These are phyloP conservation scores for Ictalurus furcatus DNA, from an alignment of 2,113 vertebrate species.

Conservation along the genomic window DNA sequence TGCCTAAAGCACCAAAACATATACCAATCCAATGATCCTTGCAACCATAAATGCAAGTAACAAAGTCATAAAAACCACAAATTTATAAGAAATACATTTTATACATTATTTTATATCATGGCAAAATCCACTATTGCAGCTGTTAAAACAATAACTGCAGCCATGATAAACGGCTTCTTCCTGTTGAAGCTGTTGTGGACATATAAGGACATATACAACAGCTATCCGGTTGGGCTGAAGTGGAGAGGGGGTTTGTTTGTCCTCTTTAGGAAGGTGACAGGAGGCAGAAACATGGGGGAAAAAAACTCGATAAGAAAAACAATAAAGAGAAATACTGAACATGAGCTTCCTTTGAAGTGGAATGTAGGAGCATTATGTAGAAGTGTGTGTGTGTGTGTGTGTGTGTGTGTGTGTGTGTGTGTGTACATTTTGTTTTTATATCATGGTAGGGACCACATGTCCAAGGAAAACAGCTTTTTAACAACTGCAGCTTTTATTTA, in stretches of 20 bases:
- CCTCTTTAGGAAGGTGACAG: constrained; percentile 51
- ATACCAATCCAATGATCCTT: neutral
- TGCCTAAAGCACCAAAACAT: neutral
- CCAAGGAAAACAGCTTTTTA: neutral
- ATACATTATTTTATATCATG: constrained; percentile 52
- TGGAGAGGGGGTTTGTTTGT: constrained; percentile 63
- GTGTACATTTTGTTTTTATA: neutral
- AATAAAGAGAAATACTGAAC: constrained; percentile 52
- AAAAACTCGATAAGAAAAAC: constrained; percentile 51
- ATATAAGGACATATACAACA: constrained; percentile 70
- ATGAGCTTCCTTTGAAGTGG: constrained; percentile 54
- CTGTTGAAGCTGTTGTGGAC: constrained; percentile 65
- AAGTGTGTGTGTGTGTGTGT: constrained; percentile 23
- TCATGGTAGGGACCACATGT: neutral
- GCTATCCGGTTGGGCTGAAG: constrained; percentile 42
- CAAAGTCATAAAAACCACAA: neutral
- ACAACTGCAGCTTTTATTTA: neutral
- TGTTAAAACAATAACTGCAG: constrained; percentile 63
- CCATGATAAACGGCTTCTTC: constrained; percentile 63
- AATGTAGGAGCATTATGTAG: constrained; percentile 14
- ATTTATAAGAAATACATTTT: neutral
- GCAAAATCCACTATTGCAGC: constrained; percentile 55
- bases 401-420: constrained; percentile 30
- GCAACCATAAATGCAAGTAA: neutral
- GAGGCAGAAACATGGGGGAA: constrained; percentile 47